Percentiles rank a stretch among this genome's conserved stretches.
Conservation (phyloP, 2,113 vertebrate genomes). For the Telmatochromis sp. region DNA sequence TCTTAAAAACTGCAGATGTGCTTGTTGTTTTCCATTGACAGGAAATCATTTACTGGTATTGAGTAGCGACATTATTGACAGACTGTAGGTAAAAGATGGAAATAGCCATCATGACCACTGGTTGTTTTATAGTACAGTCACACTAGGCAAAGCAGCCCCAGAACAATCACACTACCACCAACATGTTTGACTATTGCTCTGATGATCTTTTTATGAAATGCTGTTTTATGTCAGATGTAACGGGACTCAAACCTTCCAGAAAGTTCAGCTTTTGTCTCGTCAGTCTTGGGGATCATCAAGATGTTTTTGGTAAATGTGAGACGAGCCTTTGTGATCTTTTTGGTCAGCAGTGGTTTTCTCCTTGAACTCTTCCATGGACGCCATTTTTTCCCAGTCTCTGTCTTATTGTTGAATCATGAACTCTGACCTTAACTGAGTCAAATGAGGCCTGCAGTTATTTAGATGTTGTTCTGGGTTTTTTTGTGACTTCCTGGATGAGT, state of each 20-base stretch:
- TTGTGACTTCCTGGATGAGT: not conserved
- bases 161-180: not conserved
- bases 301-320: not conserved
- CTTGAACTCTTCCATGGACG: not conserved
- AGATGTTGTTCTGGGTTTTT: not conserved
- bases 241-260: not conserved
- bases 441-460: not conserved
- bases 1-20: not conserved
- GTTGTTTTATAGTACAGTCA: not conserved
- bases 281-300: not conserved
- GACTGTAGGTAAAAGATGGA: not conserved
- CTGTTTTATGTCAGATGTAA: not conserved
- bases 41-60: not conserved
- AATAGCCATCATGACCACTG: not conserved
- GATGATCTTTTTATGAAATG: not conserved
- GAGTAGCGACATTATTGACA: not conserved
- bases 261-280: not conserved
- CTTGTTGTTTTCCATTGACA: not conserved
- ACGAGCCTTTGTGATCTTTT: not conserved
- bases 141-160: not conserved
- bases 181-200: not conserved
- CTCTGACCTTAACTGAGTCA: not conserved
- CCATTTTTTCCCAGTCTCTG: not conserved
- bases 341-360: not conserved
- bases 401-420: not conserved